Percentiles rank a stretch among this genome's conserved stretches.
Evolutionary conservation across 2,113 vertebrate genomes (phyloP).

Genomic region (Paradoxurus hermaphroditus): DNA sequence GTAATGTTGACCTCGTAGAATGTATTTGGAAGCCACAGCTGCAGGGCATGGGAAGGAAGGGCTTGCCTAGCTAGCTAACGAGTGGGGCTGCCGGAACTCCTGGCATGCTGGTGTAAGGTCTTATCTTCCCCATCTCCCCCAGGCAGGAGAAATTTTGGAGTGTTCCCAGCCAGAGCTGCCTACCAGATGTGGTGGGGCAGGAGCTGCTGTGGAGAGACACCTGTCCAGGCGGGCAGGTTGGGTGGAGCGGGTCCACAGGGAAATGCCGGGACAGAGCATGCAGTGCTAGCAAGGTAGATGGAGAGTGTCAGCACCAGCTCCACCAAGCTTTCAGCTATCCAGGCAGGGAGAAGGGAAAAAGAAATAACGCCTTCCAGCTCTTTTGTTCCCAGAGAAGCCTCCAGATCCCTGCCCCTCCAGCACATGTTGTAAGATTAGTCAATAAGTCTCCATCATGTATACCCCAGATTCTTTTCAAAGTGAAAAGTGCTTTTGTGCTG

Average conservation of each 20-base stretch:
- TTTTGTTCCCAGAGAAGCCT: not conserved
- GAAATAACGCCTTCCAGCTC: not conserved
- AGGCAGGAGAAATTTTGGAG: not conserved
- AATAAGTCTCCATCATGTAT: not conserved
- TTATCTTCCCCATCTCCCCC: not conserved
- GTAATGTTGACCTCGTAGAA: not conserved
- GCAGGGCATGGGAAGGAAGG: not conserved
- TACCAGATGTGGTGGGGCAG: not conserved
- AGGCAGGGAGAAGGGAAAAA: not conserved
- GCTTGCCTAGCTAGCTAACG: not conserved
- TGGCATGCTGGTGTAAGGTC: not conserved
- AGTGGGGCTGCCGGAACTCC: not conserved
- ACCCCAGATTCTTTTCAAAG: not conserved
- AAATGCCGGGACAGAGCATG: not conserved
- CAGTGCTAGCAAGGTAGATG: not conserved
- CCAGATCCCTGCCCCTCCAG: not conserved
- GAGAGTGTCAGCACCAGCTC: not conserved
- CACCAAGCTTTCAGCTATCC: not conserved
- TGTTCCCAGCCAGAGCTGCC: not conserved
- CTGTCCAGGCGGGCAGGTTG: not conserved
- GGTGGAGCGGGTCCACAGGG: not conserved
- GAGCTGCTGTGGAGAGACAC: not conserved
- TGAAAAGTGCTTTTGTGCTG: not conserved
- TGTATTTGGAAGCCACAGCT: not conserved
- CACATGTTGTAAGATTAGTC: not conserved